These are phyloP conservation scores for Coracopsis vasa DNA, from an alignment of 2,113 vertebrate species.

Conservation along the genomic window DNA sequence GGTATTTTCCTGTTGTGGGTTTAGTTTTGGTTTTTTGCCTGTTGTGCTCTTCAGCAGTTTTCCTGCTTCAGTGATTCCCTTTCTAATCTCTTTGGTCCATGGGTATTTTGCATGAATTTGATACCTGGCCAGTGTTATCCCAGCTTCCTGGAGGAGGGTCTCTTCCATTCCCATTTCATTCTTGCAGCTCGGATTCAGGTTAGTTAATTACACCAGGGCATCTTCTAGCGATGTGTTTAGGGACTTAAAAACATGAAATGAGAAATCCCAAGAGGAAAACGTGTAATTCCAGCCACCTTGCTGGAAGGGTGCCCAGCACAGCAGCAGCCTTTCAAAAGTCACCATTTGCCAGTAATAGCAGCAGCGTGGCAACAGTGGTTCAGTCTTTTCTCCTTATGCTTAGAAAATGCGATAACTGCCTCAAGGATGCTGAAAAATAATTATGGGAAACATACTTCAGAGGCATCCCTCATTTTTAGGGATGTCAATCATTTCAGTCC, in stretches of 20 bases:
- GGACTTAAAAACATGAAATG: not conserved
- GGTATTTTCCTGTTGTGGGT: not conserved
- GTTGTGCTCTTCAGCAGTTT: conserved; percentile 33
- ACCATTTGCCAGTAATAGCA: not conserved
- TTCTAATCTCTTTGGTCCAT: not conserved
- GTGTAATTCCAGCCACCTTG: not conserved
- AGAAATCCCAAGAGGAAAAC: not conserved
- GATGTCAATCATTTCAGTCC: not conserved
- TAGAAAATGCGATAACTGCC: not conserved
- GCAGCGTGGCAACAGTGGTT: not conserved
- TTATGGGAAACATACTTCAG: not conserved
- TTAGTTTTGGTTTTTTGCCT: not conserved
- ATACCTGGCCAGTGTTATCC: conserved; percentile 35
- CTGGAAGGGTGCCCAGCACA: not conserved
- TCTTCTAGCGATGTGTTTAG: not conserved
- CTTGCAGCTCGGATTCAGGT: not conserved
- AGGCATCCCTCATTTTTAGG: not conserved
- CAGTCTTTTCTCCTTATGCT: not conserved
- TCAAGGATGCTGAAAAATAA: conserved; percentile 19
- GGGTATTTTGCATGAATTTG: conserved; percentile 42
- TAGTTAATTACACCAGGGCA: not conserved
- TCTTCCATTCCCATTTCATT: not conserved
- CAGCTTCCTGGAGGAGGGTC: not conserved
- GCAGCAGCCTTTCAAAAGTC: not conserved
- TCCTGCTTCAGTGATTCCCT: conserved; percentile 21